Evolutionary conservation across 1,140 invertebrate genomes (phyloP), one percentile per base, ranked within the genome.

Genomic region (Augochlora pura): DNA sequence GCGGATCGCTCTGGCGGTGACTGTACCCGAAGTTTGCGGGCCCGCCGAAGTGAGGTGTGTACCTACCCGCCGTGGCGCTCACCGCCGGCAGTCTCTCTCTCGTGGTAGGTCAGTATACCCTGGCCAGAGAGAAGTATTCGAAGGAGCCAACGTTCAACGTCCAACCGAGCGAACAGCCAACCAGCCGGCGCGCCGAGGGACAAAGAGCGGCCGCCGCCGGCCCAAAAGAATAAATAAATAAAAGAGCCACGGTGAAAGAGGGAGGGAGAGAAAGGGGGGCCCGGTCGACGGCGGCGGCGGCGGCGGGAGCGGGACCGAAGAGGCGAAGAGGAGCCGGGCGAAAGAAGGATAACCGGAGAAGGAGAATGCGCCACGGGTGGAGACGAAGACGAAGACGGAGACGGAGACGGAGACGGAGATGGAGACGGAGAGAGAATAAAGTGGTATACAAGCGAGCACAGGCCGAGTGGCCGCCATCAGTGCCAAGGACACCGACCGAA

Each of bases 201-300:
- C 90, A 91, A 91, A 91, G 90, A 88, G 86, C 87, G 80, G 88
- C 91, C 89, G 89, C 54, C 54, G 49, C 83, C 89, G 88, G 88
- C 81, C 89, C 88, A 88, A 91, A 91, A 91, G 86, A 87, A 91
- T 89, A 91, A 91, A 91, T 90, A 90, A 91, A 89, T 85, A 85
- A 89, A 85, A 76, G 83, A 85, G 86, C 86, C 83, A 62, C 62
- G 67, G 77, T 70, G 49, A 42, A 52, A 80, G 68, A 23, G 46
- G 39, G 32, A 23, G 7, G 52, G 68, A 66, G 66, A 52, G 63
- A 77, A 68, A 64, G 54, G 81, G 54, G 81, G 70, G 54, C 54
- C 32, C 39, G 72, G 7, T 1, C 6, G 6, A 39, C 62, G 62
- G 52, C 21, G 25, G 46, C 23, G 63, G 18, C 21, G 6, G 49